Percentiles rank a stretch among this genome's conserved stretches.
These are phyloP conservation scores for Linepithema humile DNA, from an alignment of 1,140 invertebrate genomes.

Conservation along the genomic window DNA sequence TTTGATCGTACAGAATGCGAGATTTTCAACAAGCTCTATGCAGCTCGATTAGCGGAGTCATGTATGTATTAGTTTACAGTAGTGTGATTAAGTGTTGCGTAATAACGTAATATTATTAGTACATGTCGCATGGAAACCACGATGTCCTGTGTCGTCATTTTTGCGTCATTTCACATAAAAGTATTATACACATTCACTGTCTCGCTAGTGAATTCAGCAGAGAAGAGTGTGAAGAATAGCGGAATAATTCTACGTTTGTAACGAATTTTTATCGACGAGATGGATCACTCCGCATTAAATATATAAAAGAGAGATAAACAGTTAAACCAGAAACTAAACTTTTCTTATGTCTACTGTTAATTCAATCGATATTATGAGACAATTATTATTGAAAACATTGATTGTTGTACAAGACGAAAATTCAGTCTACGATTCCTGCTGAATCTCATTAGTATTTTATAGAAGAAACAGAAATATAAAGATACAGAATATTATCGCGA, in stretches of 20 bases:
- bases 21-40: too few relatives aligned
- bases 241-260: not conserved
- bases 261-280: constrained; percentile 44
- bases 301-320: not conserved
- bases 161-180: not conserved
- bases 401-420: not conserved
- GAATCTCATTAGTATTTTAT: constrained; percentile 16
- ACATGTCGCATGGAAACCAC: not conserved
- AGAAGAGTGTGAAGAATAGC: not conserved
- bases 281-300: too few relatives aligned
- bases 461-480: not conserved
- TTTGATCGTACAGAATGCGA: too few relatives aligned
- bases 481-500: constrained; percentile 1
- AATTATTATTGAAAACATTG: not conserved
- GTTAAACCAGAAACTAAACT: not conserved
- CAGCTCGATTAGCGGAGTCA: too few relatives aligned
- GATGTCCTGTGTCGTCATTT: too few relatives aligned
- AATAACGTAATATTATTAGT: not conserved
- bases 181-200: constrained; percentile 52
- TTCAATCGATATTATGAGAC: constrained; percentile 21
- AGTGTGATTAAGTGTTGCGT: not conserved
- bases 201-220: constrained; percentile 55
- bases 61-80: too few relatives aligned
- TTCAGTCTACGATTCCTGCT: not conserved
- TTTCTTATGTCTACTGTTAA: not conserved